These are phyloP conservation scores for Piaya cayana DNA, from an alignment of 2,113 vertebrate species.

Conservation along the genomic window DNA sequence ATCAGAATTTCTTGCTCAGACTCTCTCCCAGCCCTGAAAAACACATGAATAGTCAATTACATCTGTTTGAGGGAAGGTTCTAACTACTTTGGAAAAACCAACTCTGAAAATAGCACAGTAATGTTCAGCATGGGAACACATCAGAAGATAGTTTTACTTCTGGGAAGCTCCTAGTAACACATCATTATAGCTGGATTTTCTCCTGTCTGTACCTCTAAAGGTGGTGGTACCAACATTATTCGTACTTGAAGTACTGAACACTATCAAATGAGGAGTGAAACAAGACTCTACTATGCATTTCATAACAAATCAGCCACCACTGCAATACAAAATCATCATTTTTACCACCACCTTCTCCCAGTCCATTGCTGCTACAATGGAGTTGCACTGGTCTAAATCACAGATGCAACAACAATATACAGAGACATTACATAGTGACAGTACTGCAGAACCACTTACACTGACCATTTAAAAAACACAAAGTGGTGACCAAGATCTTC, in stretches of 20 bases:
- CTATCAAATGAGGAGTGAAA: neutral
- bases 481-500: neutral
- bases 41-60: neutral
- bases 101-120: constrained; percentile 14
- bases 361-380: neutral
- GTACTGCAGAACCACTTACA: neutral
- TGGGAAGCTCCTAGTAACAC: neutral
- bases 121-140: constrained; percentile 3
- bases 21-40: neutral
- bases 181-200: neutral
- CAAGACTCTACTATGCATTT: neutral
- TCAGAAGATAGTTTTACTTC: constrained; percentile 9
- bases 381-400: neutral
- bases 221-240: neutral
- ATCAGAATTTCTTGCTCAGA: neutral
- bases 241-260: neutral
- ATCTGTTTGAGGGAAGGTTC: constrained; percentile 6
- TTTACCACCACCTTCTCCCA: accelerated
- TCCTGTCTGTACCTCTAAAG: neutral
- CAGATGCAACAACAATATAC: neutral
- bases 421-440: neutral
- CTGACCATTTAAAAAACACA: neutral
- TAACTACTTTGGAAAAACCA: constrained; percentile 26
- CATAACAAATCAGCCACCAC: neutral
- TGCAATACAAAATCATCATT: neutral